Conservation (phyloP, 1,140 invertebrate species). For the Aphaenogaster ashmeadi region DNA sequence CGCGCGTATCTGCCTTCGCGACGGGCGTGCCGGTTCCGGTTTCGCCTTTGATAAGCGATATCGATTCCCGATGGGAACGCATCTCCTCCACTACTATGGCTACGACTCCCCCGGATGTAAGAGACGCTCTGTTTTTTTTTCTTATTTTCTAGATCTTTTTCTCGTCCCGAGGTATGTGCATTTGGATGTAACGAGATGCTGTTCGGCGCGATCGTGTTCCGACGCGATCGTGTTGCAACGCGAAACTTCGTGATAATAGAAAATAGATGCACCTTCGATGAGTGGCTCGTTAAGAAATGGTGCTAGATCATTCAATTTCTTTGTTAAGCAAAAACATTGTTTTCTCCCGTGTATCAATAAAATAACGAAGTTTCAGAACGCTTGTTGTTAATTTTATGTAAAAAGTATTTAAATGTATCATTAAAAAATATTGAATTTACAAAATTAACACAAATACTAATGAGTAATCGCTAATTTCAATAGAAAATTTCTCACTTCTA, state of each 20-base stretch:
- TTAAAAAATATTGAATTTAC: background rate
- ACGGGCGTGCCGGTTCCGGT: conserved; percentile 69
- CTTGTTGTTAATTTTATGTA: background rate
- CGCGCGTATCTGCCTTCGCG: conserved; percentile 53
- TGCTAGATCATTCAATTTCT: background rate
- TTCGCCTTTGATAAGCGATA: conserved; percentile 77
- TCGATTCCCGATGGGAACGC: conserved; percentile 74
- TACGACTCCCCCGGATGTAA: conserved; percentile 69
- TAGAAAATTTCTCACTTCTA: background rate
- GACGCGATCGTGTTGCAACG: background rate
- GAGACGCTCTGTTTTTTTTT: conserved; percentile 56
- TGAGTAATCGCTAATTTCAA: background rate
- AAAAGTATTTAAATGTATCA: background rate
- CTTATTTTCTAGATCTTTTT: conserved; percentile 33
- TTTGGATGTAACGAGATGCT: conserved; percentile 59
- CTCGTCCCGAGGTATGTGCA: conserved; percentile 47
- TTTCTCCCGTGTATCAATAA: background rate
- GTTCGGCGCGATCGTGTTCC: conserved; percentile 36
- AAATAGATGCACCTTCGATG: conserved; percentile 2
- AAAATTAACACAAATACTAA: background rate
- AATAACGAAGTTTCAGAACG: background rate
- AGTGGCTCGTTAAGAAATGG: background rate
- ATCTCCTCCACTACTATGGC: conserved; percentile 59
- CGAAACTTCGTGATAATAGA: conserved; percentile 18
- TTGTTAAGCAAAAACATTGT: background rate